Percentiles rank a stretch among this genome's conserved stretches.
These are phyloP conservation scores for Eulemur albifrons DNA, from an alignment of 2,797 vertebrate genomes.

Conservation along the genomic window DNA sequence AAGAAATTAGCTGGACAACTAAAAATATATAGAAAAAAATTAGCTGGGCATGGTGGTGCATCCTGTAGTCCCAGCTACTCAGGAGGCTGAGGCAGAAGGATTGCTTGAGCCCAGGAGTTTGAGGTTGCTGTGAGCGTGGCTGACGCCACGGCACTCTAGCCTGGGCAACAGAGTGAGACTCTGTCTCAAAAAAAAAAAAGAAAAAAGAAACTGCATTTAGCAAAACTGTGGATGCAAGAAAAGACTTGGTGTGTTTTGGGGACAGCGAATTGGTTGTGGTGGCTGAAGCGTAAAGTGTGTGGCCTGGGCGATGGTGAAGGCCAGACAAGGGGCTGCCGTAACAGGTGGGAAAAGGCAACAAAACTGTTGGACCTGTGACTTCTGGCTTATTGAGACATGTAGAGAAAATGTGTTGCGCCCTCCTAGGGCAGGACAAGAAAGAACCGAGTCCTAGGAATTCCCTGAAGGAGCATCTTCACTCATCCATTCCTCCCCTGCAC, in stretches of 20 bases:
- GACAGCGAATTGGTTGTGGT: not conserved
- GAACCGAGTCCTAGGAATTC: not conserved
- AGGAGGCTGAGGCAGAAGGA: no score
- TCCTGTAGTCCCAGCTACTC: no score
- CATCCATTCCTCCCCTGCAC: not conserved
- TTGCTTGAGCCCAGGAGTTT: no score
- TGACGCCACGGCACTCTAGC: no score
- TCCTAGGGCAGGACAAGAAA: slow-evolving; percentile 1
- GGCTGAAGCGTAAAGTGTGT: not conserved
- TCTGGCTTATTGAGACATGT: not conserved
- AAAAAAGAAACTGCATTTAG: not conserved
- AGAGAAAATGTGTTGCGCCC: not conserved
- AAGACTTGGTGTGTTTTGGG: not conserved
- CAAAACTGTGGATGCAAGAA: not conserved
- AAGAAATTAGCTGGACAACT: no score
- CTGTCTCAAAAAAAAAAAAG: not conserved
- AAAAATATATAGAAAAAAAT: no score
- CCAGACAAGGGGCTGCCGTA: not conserved
- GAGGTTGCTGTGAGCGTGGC: no score
- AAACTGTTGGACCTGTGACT: not conserved
- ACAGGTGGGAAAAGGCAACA: not conserved
- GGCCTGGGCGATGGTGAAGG: not conserved
- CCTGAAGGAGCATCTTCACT: not conserved
- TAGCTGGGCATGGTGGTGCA: no score
- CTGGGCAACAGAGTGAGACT: no score